Base-by-base conservation (phyloP, 2,797 vertebrate species). In the Gallirallus australis region DNA sequence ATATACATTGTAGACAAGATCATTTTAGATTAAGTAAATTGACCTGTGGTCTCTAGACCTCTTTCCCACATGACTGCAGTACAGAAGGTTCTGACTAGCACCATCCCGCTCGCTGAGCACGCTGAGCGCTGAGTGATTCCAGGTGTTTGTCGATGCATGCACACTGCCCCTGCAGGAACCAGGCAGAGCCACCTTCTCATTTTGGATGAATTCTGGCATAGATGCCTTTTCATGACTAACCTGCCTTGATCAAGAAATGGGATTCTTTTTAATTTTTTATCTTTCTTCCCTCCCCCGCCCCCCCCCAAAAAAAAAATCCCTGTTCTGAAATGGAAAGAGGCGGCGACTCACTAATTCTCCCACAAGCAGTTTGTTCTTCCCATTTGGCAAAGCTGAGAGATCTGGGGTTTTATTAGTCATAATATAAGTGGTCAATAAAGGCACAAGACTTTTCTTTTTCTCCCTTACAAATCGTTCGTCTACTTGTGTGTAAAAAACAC, bases 41-140 rank as follows among this genome's bases (percentile, higher is more conserved):
- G 85, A 91, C 96, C 79, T 96, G 52, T 64, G 63, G 48, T 83
- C 60, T 95, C 92, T 97, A 90, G 90, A 90, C 77, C 35, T 94
- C 93, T 89, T 96, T 97, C 89, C 93, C 86, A 86, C 48, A 52
- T 95, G 91, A 90, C 90, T 95, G 35, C 61, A 82, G 47, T 70
- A 64, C 31, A 93, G 72, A 95, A 71, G 47, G 47, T 72, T 96
- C 93, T 95, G 80, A 91, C 56, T 86, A 72, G 39, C 56, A 39
- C 82, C 82, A 45, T 96, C 87, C 68, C 57, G 91, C 35, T 37
- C 64, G 95, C 35, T 35, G 35, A 35, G 68, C 53, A 35, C 66
- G 93, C 64, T 50, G 54, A 83, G 45, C 48, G 28, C 31, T 65
- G 45, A 31, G 7, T 80, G 81, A 71, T 83, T 82, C 20, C 65